Conservation (phyloP, 2,888 invertebrate genomes). For the Thereva unica region DNA sequence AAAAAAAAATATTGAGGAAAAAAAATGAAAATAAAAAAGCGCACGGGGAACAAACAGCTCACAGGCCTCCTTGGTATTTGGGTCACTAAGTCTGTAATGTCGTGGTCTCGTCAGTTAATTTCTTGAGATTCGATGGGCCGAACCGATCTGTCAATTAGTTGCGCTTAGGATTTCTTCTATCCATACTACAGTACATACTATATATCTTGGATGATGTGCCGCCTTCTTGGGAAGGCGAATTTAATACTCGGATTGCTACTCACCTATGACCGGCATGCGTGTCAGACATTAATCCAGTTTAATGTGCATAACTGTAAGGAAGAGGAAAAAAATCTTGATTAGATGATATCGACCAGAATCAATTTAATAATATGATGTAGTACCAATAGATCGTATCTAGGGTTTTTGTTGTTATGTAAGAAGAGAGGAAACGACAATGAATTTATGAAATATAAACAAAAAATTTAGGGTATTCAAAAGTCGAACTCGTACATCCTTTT, state of each 20-base stretch:
- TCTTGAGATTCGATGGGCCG: no score
- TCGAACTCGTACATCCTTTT: no score
- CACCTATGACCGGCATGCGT: slow-evolving; percentile 41
- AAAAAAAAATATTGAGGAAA: background rate
- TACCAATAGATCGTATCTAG: background rate
- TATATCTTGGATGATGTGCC: background rate
- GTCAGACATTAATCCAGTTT: slow-evolving; percentile 42
- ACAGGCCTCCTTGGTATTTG: slow-evolving; percentile 2
- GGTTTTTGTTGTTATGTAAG: background rate
- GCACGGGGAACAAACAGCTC: no score
- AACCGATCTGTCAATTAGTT: no score
- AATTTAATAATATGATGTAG: background rate
- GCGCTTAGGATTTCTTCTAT: no score
- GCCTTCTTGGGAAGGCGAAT: background rate
- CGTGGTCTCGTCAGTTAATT: no score
- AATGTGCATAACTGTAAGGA: slow-evolving; percentile 38
- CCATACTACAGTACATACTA: no score
- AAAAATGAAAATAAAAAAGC: background rate
- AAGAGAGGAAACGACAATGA: background rate
- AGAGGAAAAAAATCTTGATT: slow-evolving; percentile 16
- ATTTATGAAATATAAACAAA: background rate
- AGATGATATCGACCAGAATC: background rate
- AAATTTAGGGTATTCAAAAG: no score
- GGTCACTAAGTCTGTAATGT: background rate
- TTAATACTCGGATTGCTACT: slow-evolving; percentile 9